Base-by-base conservation (phyloP, 2,113 vertebrate genomes). In the Cardinalis cardinalis region DNA sequence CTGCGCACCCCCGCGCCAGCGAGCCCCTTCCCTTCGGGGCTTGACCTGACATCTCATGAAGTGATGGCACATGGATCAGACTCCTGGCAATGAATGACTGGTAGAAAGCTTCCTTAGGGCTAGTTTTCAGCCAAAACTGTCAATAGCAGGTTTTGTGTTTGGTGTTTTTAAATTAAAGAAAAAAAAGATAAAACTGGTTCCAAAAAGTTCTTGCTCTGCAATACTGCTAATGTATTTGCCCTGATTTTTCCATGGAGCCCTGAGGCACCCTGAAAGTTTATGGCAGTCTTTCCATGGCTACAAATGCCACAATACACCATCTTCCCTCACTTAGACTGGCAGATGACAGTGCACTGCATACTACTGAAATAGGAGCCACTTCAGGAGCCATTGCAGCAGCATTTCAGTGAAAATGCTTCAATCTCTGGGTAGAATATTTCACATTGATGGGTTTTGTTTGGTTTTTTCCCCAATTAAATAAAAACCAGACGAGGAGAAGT, bases 71-170 rank as follows among this genome's bases (percentile, higher is more conserved):
- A 87, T 95, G 94, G 63, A 76, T 88, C 34, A 34, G 73, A 87
- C 26, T 63, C 73, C 77, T 90, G 48, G 84, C n/a, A 61, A 93
- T 92, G 95, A 95, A 95, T 93, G 93, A 89, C 93, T 81, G 36
- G 63, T 89, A 90, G 93, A 94, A 95, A 93, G 84, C 74, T 95
- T 90, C 55, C 68, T 55, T 19, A 64, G 55, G 48, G 28, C 25
- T 32, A 36, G 36, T 83, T 89, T 85, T 85, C 52, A 59, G 49
- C 77, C 48, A 68, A 44, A 85, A 59, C 13, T 63, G 3, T 24
- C 80, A 65, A 52, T 2, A 66, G 17, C 4, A 29, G 15, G 1
- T 23, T 77, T 43, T 29, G 9, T 38, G 16, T 36, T 43, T 36
- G 36, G 25, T 0, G 0, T 13, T 56, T 66, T 90, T 52, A 7